These are phyloP conservation scores for Coccyzus lansbergi DNA, from an alignment of 2,797 vertebrate species.

Conservation along the genomic window DNA sequence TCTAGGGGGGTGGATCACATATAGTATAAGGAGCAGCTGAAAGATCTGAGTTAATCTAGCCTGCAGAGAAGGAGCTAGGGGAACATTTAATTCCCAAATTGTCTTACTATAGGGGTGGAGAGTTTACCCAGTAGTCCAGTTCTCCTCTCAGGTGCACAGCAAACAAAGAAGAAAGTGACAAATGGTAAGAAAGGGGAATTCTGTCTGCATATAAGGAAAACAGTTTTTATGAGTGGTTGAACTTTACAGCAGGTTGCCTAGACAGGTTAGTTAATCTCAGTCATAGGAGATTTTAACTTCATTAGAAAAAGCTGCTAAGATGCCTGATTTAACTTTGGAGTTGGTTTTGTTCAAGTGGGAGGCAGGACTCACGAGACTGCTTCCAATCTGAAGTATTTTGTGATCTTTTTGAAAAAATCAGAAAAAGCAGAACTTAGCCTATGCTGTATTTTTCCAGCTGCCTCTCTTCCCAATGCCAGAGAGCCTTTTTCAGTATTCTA, in stretches of 20 bases:
- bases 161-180: background rate
- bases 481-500: background rate
- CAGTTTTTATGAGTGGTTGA: background rate
- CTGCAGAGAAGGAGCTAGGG: accelerated
- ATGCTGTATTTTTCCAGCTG: background rate
- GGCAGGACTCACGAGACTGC: background rate
- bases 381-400: background rate
- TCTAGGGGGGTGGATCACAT: background rate
- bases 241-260: background rate
- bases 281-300: background rate
- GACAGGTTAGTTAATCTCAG: background rate
- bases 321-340: background rate
- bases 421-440: background rate
- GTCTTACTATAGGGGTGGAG: background rate
- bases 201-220: background rate
- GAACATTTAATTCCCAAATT: background rate
- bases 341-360: background rate
- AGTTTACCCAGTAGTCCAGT: background rate
- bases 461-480: background rate
- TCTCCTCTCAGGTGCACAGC: background rate
- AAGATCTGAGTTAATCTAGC: background rate
- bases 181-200: background rate
- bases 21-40: background rate
- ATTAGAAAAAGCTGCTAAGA: background rate
- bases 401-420: background rate